These are phyloP conservation scores for Pungitius pungitius DNA, from an alignment of 2,113 vertebrate species.

Conservation along the genomic window DNA sequence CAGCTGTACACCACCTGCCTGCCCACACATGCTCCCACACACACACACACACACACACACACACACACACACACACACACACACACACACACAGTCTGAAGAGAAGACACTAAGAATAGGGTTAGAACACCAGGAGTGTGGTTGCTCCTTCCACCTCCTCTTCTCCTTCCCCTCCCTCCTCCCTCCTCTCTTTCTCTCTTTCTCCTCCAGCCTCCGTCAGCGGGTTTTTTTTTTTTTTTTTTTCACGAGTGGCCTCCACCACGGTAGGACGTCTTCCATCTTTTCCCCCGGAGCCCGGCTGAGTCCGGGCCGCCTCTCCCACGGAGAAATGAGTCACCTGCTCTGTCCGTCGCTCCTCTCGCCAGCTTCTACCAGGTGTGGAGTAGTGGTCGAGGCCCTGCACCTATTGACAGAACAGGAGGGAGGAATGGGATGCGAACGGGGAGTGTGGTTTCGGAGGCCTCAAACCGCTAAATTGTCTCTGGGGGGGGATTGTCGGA, in stretches of 20 bases:
- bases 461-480: slow-evolving; percentile 57
- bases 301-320: slow-evolving; percentile 55
- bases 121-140: slow-evolving; percentile 70
- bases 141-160: slow-evolving; percentile 57
- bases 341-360: slow-evolving; percentile 31
- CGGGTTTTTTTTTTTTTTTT: slow-evolving; percentile 22
- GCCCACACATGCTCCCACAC: slow-evolving; percentile 53
- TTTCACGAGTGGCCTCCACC: slow-evolving; percentile 68
- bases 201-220: slow-evolving; percentile 61
- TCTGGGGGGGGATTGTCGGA: slow-evolving; percentile 51
- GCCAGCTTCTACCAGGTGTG: slow-evolving; percentile 13
- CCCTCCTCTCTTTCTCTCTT: slow-evolving; percentile 21
- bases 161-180: slow-evolving; percentile 37
- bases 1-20: slow-evolving; percentile 80
- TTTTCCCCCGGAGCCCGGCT: slow-evolving; percentile 54
- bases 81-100: slow-evolving; percentile 56
- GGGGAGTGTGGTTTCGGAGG: slow-evolving; percentile 40
- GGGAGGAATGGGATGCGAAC: slow-evolving; percentile 28
- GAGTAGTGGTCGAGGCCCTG: slow-evolving; percentile 24
- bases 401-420: slow-evolving; percentile 50
- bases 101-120: slow-evolving; percentile 77
- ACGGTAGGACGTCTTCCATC: slow-evolving; percentile 47
- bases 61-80: slow-evolving; percentile 25
- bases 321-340: slow-evolving; percentile 71
- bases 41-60: slow-evolving; percentile 27